A percentile compares a stretch with the other conserved stretches of the same genome.
Evolutionary conservation across 2,888 invertebrate genomes (phyloP).

Genomic region (Lasioglossum figueresi): DNA sequence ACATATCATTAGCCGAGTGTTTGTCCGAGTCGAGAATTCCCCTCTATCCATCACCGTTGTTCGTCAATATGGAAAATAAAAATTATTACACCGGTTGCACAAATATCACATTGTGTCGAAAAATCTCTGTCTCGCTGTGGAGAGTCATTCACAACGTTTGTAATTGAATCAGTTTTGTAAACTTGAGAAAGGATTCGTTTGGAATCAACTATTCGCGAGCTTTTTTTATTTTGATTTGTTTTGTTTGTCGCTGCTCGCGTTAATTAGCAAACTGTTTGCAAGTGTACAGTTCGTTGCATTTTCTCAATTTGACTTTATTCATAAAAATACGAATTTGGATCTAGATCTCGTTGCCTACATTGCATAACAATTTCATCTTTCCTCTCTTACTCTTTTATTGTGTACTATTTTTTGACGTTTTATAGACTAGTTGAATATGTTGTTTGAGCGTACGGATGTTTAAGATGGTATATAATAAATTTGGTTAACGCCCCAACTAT

Average conservation of each 20-base stretch:
- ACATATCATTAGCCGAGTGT: constrained; percentile 83
- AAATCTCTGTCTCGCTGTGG: background rate
- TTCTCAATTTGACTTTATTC: constrained; percentile 76
- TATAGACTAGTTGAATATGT: constrained; percentile 51
- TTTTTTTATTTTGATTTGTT: background rate
- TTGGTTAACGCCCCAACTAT: constrained; percentile 28
- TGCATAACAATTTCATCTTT: constrained; percentile 73
- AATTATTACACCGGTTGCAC: constrained; percentile 34
- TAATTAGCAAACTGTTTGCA: constrained; percentile 4
- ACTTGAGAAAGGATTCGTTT: background rate
- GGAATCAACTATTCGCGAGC: background rate
- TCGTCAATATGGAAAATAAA: constrained; percentile 60
- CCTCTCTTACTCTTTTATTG: background rate
- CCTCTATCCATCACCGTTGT: constrained; percentile 51
- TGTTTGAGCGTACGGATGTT: constrained; percentile 7
- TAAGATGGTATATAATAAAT: constrained; percentile 11
- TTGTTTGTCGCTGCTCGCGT: background rate
- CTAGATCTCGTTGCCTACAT: constrained; percentile 73
- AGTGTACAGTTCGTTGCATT: constrained; percentile 40
- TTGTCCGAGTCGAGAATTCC: constrained; percentile 79
- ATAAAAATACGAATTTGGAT: constrained; percentile 81
- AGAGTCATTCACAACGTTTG: background rate
- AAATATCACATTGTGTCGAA: constrained; percentile 28
- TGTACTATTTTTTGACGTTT: constrained; percentile 19
- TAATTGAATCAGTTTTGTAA: background rate